Conservation (phyloP, 1,140 invertebrate species). For the Megathymus violae region DNA sequence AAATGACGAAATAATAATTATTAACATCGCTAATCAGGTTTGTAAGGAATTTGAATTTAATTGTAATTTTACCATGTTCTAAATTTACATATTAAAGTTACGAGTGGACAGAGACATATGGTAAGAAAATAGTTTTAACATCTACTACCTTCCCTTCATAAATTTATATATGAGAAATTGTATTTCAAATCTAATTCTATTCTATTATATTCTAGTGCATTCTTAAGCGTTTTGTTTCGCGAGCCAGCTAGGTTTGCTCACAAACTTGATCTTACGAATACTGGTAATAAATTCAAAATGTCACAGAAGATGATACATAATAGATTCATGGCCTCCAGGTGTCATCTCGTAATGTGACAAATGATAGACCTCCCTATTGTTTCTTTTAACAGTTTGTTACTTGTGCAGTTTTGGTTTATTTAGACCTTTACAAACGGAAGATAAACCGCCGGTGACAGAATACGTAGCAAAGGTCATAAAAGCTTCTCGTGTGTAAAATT, state of each 20-base stretch:
- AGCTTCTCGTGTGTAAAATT: conserved; percentile 51
- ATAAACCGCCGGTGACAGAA: conserved; percentile 16
- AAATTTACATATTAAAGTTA: too few relatives aligned
- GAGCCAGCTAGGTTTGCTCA: conserved; percentile 36
- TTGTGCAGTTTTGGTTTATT: conserved; percentile 16
- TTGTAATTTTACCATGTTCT: too few relatives aligned
- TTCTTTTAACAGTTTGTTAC: conserved; percentile 24
- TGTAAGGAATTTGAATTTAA: too few relatives aligned
- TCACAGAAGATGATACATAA: conserved; percentile 68
- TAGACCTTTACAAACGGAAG: conserved; percentile 5
- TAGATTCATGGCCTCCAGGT: conserved; percentile 56
- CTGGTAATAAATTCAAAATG: conserved; percentile 69
- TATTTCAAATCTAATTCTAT: conserved; percentile 9
- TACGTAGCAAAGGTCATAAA: conserved; percentile 36
- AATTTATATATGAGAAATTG: conserved; percentile 3
- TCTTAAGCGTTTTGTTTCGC: conserved; percentile 2
- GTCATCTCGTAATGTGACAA: conserved; percentile 36
- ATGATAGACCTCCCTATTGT: conserved; percentile 35
- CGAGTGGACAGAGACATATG: too few relatives aligned
- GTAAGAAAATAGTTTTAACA: too few relatives aligned
- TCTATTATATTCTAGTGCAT: neutral
- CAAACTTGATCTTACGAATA: conserved; percentile 56
- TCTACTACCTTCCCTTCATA: neutral
- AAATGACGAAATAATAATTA: too few relatives aligned
- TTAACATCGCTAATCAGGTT: too few relatives aligned